Conservation (phyloP, 2,797 vertebrate genomes). For the Falco columbarius region DNA sequence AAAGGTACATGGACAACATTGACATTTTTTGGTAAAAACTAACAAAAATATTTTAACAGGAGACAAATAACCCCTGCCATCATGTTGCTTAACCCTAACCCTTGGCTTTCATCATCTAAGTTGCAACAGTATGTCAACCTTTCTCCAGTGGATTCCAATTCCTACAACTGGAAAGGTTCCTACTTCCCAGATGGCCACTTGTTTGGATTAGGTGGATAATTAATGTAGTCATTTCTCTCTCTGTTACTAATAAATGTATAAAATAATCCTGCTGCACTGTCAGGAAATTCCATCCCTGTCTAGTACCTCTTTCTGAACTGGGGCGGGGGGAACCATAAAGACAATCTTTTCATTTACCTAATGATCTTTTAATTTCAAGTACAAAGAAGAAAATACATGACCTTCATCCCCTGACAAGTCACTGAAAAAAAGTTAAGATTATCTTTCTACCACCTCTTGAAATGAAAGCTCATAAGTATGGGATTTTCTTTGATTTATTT, state of each 20-base stretch:
- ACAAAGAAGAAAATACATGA: background rate
- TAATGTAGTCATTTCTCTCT: background rate
- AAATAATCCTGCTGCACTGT: background rate
- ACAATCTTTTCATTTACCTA: background rate
- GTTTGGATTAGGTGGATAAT: background rate
- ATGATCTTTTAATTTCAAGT: background rate
- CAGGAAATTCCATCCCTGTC: background rate
- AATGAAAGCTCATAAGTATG: background rate
- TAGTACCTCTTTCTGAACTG: background rate
- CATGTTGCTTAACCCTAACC: background rate
- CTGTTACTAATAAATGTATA: background rate
- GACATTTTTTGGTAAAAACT: background rate
- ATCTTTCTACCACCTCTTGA: background rate
- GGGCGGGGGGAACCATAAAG: background rate
- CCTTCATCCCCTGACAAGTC: background rate
- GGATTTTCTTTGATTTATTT: background rate
- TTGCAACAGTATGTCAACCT: background rate
- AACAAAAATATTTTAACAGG: background rate
- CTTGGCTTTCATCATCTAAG: fast-evolving
- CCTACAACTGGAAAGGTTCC: background rate
- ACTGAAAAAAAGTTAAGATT: background rate
- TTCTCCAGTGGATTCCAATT: background rate
- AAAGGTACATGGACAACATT: background rate
- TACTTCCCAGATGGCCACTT: background rate
- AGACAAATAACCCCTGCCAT: background rate